phyloP scores from a whole-genome alignment of 2,888 invertebrate genomes.

The Macrosiphum euphorbiae region DNA sequence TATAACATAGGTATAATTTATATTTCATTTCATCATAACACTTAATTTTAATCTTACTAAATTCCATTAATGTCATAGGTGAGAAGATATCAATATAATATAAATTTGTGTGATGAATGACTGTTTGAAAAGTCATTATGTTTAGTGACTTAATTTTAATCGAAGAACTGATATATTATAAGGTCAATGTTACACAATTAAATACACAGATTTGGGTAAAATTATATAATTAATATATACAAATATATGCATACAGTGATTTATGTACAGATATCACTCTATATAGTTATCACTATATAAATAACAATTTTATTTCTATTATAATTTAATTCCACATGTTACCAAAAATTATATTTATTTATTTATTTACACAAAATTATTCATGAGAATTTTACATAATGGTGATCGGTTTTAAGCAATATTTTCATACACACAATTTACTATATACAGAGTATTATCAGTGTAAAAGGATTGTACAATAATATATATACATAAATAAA shows the following conservation, averaged over 20 bases:
- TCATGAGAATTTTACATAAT: background rate
- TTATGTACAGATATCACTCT: no score
- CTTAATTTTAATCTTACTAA: background rate
- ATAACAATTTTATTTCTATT: background rate
- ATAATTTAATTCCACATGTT: background rate
- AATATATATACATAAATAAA: background rate
- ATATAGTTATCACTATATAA: background rate
- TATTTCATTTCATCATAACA: background rate
- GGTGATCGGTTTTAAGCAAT: background rate
- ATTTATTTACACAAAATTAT: background rate
- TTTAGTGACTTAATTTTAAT: background rate
- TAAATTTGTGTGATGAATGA: slow-evolving; percentile 9
- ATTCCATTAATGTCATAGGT: slow-evolving; percentile 5
- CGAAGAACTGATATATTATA: background rate
- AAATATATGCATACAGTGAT: background rate
- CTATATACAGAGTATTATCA: no score
- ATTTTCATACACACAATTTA: background rate
- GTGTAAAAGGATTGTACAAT: background rate
- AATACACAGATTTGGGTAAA: background rate
- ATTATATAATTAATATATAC: background rate
- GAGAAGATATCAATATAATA: background rate
- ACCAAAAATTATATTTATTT: background rate
- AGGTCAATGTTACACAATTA: background rate
- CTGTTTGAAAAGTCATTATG: background rate
- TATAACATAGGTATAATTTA: background rate